Percentiles rank a stretch among this genome's conserved stretches.
phyloP scores from a whole-genome alignment of 2,797 vertebrate genomes.

The Jordanella pulchra region DNA sequence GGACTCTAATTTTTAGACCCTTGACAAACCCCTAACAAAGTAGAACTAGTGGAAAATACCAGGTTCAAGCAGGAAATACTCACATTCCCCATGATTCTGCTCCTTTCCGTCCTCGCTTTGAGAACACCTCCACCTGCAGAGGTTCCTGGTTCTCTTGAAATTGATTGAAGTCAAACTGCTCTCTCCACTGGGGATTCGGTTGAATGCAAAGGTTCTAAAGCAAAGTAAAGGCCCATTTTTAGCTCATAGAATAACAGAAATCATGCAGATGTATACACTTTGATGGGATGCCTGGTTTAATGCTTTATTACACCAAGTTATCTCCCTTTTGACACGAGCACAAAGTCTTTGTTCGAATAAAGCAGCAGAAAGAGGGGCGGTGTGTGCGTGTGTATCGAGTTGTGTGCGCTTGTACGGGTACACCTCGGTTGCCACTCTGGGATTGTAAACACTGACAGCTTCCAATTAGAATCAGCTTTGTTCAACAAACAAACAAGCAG shows the following conservation, averaged over 20 bases:
- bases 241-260: constrained; percentile 46
- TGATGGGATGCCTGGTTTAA: constrained; percentile 59
- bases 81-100: constrained; percentile 93
- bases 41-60: constrained; percentile 36
- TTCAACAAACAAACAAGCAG: constrained; percentile 84
- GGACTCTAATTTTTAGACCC: background rate
- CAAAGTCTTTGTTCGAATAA: constrained; percentile 66
- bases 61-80: constrained; percentile 73
- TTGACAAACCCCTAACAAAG: background rate
- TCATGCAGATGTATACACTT: constrained; percentile 27
- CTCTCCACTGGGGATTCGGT: constrained; percentile 96
- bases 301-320: constrained; percentile 62
- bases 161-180: constrained; percentile 98
- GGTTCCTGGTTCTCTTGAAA: constrained; percentile 92
- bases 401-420: constrained; percentile 66
- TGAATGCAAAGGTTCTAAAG: constrained; percentile 91
- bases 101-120: constrained; percentile 89
- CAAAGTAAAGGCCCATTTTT: constrained; percentile 50
- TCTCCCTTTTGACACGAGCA: constrained; percentile 73
- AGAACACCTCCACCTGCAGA: constrained; percentile 91
- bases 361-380: constrained; percentile 55
- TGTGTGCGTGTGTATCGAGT: constrained; percentile 51
- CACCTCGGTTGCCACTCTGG: constrained; percentile 77
- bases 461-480: constrained; percentile 87
- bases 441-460: constrained; percentile 85